Evolutionary conservation across 92 coral and sea anemone species (phyloP), one percentile per base, ranked within the genome.

Genomic region (Palythoa grandis): DNA sequence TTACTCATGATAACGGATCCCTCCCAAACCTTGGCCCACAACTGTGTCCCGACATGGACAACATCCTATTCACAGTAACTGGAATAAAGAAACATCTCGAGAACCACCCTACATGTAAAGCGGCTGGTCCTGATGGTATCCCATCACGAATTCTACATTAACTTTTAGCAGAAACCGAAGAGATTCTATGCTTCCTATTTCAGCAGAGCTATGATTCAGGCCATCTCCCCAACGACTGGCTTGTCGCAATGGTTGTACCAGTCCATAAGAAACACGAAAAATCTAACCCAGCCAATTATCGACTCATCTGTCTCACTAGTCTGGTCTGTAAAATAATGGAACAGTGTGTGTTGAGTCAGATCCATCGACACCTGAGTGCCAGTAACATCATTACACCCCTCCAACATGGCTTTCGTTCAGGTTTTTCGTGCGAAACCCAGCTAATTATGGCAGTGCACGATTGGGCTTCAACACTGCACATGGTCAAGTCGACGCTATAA

Each of bases 221-320:
- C 19, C 61, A 56, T 2, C 61, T 56, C 61, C 61, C 61, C 9
- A 16, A 56, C 9, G 61, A 56, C 19, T 56, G 61, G 61, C 19
- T 56, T 11, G 61, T 5, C 61, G 61, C 61, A 56, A 11, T 56
- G 61, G 19, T 56, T 11, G 61, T 53, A 3, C 83, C 83, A 11
- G 63, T 77, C 53, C 37, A 47, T 35, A 77, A 77, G 63, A 52
- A 48, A 40, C n/a, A n/a, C 37, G 65, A 77, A 13, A 79, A 10
- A 57, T n/a, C 23, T 2, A 70, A 53, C 20, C 16, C 50, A 29
- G 63, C 66, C 19, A 79, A 58, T 24, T 58, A 79, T 57, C 23
- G 85, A 11, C 85, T 74, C 37, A 79, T 79, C 11, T 79, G 74
- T 15, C 12, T 79, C 35, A 66, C 71, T 7, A 66, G 63, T 4